A percentile compares a stretch with the other conserved stretches of the same genome.
Conservation (phyloP, 2,797 vertebrate species). For the Protonibea diacanthus region DNA sequence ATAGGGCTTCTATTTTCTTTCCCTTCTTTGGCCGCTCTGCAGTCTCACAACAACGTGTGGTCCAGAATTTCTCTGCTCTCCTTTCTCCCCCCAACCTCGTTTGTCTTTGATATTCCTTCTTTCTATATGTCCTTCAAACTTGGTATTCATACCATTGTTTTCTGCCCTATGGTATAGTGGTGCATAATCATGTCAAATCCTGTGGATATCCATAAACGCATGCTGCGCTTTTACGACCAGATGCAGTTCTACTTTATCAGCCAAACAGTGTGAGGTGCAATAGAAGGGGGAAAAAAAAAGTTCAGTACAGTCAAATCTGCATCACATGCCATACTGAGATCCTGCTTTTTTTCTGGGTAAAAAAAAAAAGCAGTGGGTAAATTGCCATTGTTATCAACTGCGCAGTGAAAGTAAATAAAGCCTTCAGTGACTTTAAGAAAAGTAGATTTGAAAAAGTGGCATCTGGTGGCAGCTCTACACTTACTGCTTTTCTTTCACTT, state of each 20-base stretch:
- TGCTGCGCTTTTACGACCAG: not conserved
- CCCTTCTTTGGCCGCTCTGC: constrained; percentile 39
- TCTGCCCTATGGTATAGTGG: constrained; percentile 7
- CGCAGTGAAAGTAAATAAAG: constrained; percentile 36
- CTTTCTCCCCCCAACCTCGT: constrained; percentile 3
- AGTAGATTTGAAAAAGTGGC: constrained; percentile 39
- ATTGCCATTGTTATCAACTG: constrained; percentile 1
- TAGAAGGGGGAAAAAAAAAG: not conserved
- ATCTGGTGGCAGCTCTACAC: constrained; percentile 38
- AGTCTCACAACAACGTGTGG: constrained; percentile 41
- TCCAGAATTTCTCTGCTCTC: constrained; percentile 38
- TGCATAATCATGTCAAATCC: constrained; percentile 36
- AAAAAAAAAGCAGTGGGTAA: constrained; percentile 1
- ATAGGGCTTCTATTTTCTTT: constrained; percentile 61
- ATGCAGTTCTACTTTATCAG: not conserved
- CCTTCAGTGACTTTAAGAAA: constrained; percentile 33
- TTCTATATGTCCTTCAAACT: constrained; percentile 39
- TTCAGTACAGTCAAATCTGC: not conserved
- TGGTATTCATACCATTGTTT: constrained; percentile 19
- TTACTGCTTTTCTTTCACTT: constrained; percentile 56
- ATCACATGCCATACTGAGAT: not conserved
- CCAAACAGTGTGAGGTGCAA: not conserved
- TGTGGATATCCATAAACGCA: not conserved
- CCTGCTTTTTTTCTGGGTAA: constrained; percentile 4
- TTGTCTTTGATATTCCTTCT: constrained; percentile 33